Evolutionary conservation across 2,113 vertebrate species (phyloP).

Genomic region (Stercorarius parasiticus): DNA sequence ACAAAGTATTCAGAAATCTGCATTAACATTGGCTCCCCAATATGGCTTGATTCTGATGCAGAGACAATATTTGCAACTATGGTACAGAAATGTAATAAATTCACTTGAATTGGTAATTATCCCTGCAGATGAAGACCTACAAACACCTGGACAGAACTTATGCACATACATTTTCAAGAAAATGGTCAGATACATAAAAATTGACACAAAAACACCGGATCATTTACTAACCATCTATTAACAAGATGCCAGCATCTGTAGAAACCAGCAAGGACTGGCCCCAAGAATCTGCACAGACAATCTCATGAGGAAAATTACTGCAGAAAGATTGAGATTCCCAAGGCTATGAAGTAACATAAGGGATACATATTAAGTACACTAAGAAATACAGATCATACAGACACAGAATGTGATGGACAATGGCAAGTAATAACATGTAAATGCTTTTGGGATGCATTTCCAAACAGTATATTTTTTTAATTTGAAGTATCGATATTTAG

Average conservation of each 20-base stretch:
- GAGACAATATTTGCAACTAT: background rate
- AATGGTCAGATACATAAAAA: conserved; percentile 37
- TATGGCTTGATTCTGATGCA: background rate
- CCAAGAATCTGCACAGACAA: conserved; percentile 94
- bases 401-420: background rate
- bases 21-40: background rate
- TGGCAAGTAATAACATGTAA: conserved; percentile 17
- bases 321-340: conserved; percentile 98
- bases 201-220: conserved; percentile 42
- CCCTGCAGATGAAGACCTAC: background rate
- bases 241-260: conserved; percentile 91
- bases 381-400: background rate
- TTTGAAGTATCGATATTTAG: background rate
- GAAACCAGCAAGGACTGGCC: conserved; percentile 92
- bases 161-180: background rate
- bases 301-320: conserved; percentile 91
- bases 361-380: conserved; percentile 43
- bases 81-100: background rate
- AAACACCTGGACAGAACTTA: background rate
- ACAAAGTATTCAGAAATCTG: background rate
- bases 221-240: conserved; percentile 83
- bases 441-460: background rate
- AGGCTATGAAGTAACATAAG: conserved; percentile 81
- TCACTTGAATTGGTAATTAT: background rate
- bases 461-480: background rate